These are phyloP conservation scores for Strigamia crassipes DNA, from an alignment of 2,888 invertebrate genomes.

Conservation along the genomic window DNA sequence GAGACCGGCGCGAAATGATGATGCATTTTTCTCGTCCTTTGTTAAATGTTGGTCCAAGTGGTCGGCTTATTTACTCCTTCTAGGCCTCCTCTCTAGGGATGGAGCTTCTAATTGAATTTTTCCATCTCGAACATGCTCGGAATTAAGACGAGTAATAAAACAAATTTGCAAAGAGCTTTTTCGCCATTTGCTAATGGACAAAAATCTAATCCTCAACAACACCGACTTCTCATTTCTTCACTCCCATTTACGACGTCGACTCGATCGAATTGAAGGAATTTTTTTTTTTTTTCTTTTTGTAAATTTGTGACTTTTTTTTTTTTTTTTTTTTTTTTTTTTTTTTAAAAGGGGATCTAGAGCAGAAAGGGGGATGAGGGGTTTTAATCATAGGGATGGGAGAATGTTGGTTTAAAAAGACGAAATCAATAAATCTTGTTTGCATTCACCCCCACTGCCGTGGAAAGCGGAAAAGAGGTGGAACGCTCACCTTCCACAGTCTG, in stretches of 20 bases:
- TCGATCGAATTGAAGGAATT: background rate
- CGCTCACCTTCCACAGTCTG: background rate
- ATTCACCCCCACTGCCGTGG: background rate
- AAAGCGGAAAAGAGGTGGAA: conserved; percentile 1
- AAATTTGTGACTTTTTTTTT: background rate
- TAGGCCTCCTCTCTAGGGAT: background rate
- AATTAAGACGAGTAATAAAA: background rate
- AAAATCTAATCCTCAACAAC: background rate
- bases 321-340: background rate
- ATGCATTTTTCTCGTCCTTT: background rate
- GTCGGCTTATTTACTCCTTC: background rate
- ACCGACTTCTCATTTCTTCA: background rate
- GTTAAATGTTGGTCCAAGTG: background rate
- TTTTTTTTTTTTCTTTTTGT: background rate
- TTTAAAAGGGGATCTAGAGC: background rate
- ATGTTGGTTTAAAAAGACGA: background rate
- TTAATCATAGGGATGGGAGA: conserved; percentile 23
- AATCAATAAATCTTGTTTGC: conserved; percentile 18
- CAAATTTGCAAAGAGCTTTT: background rate
- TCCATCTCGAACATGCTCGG: background rate
- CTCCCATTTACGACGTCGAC: background rate
- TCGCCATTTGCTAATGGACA: conserved; percentile 7
- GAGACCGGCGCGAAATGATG: background rate
- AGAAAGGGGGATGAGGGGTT: conserved; percentile 1
- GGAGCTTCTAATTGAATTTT: background rate